Conservation (phyloP, 35 echinoderm and acorn worm species). For the Heliocidaris tuberculata region DNA sequence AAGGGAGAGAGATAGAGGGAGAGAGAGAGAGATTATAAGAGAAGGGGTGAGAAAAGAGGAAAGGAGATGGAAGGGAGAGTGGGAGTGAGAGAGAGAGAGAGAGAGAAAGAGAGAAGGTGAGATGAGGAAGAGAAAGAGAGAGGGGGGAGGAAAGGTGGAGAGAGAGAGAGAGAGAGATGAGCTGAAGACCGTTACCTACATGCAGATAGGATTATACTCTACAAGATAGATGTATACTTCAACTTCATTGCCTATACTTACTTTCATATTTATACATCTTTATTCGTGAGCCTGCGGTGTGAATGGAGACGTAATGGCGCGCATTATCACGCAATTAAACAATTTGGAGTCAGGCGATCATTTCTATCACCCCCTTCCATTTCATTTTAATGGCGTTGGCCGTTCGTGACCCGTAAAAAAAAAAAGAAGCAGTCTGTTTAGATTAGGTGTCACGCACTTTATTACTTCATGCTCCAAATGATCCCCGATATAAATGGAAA, state of each 20-base stretch:
- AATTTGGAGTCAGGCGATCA: constrained; percentile 24
- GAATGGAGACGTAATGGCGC: background rate
- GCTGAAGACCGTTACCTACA: background rate
- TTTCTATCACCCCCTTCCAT: background rate
- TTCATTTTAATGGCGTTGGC: background rate
- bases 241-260: background rate
- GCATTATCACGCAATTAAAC: constrained; percentile 37
- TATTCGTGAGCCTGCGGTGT: background rate
- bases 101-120: background rate
- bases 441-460: background rate
- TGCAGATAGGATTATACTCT: background rate
- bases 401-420: background rate
- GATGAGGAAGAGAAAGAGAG: background rate
- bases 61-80: background rate
- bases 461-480: background rate
- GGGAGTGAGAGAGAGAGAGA: background rate
- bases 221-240: background rate
- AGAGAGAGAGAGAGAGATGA: background rate
- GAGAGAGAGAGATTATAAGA: background rate
- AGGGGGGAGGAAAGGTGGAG: background rate
- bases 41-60: no score
- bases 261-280: background rate
- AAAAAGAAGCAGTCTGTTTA: background rate
- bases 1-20: background rate
- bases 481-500: background rate